These are phyloP conservation scores for Panthera tigris DNA, from an alignment of 2,113 vertebrate species.

Conservation along the genomic window DNA sequence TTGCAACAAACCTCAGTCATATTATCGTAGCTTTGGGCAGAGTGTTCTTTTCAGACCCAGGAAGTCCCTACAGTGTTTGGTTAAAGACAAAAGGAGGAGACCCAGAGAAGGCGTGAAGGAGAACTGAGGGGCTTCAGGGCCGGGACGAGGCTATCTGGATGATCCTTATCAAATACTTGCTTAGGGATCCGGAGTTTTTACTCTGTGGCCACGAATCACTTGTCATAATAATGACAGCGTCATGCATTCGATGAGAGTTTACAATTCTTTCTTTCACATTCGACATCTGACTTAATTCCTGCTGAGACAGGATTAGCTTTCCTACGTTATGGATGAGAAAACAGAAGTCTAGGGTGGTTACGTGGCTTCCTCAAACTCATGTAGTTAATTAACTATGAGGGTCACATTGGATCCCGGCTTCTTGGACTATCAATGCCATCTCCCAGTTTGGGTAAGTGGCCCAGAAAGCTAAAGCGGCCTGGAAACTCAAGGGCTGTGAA, in stretches of 20 bases:
- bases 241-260: background rate
- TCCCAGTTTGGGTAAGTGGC: background rate
- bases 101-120: background rate
- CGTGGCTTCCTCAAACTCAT: background rate
- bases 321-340: background rate
- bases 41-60: background rate
- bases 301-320: background rate
- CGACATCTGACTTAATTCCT: background rate
- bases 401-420: background rate
- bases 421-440: background rate
- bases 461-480: background rate
- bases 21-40: background rate
- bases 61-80: background rate
- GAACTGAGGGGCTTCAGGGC: background rate
- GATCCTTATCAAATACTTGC: constrained; percentile 21
- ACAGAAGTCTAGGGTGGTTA: background rate
- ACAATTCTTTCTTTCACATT: background rate
- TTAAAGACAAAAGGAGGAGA: background rate
- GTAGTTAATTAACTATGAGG: background rate
- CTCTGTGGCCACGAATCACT: background rate
- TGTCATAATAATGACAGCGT: background rate
- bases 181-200: background rate
- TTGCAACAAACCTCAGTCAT: background rate
- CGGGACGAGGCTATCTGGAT: background rate
- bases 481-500: background rate